phyloP scores from a whole-genome alignment of 2,797 vertebrate genomes.

The Cottoperca gobio region DNA sequence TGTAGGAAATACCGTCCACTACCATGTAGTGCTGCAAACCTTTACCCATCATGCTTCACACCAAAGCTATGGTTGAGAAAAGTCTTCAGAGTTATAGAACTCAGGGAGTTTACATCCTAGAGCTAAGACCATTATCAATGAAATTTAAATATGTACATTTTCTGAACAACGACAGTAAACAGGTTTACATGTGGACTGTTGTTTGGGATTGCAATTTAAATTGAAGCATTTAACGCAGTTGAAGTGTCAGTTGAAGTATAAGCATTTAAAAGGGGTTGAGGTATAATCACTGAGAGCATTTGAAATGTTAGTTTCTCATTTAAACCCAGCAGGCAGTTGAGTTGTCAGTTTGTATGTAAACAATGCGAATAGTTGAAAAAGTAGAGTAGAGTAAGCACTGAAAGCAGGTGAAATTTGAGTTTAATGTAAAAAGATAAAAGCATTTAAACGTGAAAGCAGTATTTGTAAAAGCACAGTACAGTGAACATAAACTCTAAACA shows the following conservation, averaged over 20 bases:
- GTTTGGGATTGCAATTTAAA: background rate
- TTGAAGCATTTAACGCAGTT: background rate
- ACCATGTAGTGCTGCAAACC: background rate
- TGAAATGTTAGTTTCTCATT: background rate
- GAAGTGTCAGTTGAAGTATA: background rate
- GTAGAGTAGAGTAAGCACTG: background rate
- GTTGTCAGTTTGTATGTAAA: background rate
- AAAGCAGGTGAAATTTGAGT: background rate
- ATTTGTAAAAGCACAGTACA: background rate
- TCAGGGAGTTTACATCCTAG: background rate
- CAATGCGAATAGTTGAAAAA: background rate
- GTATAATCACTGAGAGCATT: background rate
- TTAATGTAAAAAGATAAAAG: background rate
- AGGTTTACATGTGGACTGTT: too few relatives aligned
- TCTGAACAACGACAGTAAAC: background rate
- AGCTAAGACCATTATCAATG: background rate
- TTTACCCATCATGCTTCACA: background rate
- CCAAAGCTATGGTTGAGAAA: background rate
- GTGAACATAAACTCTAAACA: too few relatives aligned
- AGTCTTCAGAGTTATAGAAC: background rate
- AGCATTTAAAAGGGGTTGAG: background rate
- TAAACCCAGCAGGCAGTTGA: background rate
- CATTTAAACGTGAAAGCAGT: background rate
- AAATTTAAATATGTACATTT: background rate
- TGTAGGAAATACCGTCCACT: too few relatives aligned